Evolutionary conservation across 2,797 vertebrate genomes (phyloP), one percentile per base, ranked within the genome.

Genomic region (Gorsachius magnificus): DNA sequence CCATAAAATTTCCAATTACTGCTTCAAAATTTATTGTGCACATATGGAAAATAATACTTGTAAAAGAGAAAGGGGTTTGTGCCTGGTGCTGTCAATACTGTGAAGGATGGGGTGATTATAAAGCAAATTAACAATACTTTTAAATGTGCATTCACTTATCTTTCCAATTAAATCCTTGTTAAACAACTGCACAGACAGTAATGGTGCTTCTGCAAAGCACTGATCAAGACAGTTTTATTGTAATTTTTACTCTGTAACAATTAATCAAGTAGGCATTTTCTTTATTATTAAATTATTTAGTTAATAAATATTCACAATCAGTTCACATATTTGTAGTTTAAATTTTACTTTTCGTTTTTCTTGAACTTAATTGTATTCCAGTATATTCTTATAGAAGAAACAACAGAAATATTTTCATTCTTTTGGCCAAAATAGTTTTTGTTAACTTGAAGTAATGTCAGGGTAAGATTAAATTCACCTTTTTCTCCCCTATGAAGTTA

Each of bases 111-210:
- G 98, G 98, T 98, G 98, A 98, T 98, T 98, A 98, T 98, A 98
- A 98, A 98, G 98, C 98, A 98, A 98, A 98, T 98, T 98, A 98
- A 98, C 98, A 98, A 98, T 98, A 98, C 98, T 98, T 98, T 98
- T 99, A 98, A 98, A 98, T 98, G 98, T 98, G 98, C 98, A 98
- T 98, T 98, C 98, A 98, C 98, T 98, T 98, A 99, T 99, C 98
- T 98, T 98, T 98, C 98, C 98, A 98, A 98, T 99, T 98, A 98
- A 98, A 98, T 98, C 98, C 98, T 98, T 98, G 98, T 98, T 98
- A 99, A 98, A 98, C 98, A 98, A 98, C 98, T 98, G 98, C 98
- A 98, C 98, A 98, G 98, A 98, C 98, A 98, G 98, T 98, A 99
- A 98, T 98, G 98, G 98, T 74, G 97, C 98, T 98, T 98, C 98